Base-by-base conservation (phyloP, 2,888 invertebrate species). In the Nomada hirtipes region DNA sequence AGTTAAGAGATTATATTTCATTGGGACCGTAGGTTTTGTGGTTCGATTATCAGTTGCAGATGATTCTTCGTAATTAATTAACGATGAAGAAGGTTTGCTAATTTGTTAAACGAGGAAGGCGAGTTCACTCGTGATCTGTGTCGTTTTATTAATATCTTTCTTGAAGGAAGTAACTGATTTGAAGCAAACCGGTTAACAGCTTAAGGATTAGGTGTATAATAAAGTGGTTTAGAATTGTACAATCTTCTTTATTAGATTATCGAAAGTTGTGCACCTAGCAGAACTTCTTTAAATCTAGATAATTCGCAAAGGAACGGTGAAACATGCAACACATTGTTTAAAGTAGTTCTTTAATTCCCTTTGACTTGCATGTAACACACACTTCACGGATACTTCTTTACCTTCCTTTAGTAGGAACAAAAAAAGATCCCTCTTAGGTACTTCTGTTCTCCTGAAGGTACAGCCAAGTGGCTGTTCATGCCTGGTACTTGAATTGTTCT, bases 381-480 rank as follows among this genome's bases (percentile, higher is more conserved):
- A 72, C 63, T 67, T 61, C 55, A 20, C 15, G 26, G 44, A 55
- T 57, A n/a, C 53, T 74, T 78, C 64, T 69, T 73, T 65, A 42
- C 59, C 57, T 73, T 72, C 60, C 26, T 50, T 67, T 29, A 29
- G 57, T 11, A 44, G 20, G 73, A 64, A 79, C 73, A 81, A 81
- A 82, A 70, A 70, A n/a, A 36, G 60, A 55, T 64, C 55, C 68
- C 59, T 55, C 70, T 69, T 60, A 65, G 23, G 60, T 64, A 77
- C 79, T 79, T 65, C 65, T 69, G 52, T 44, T 79, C 81, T 80
- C 61, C 63, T 67, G 42, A 44, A 74, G 65, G 67, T 61, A 74
- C 20, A 71, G 52, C 10, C 67, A 75, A 82, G 79, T 67, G 73
- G 42, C 68, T 76, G 76, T 76, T 76, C 69, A 69, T 26, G 69